Evolutionary conservation across 64 coral and sea anemone genomes (phyloP).

Genomic region (Hydrozoanthus tunicans): DNA sequence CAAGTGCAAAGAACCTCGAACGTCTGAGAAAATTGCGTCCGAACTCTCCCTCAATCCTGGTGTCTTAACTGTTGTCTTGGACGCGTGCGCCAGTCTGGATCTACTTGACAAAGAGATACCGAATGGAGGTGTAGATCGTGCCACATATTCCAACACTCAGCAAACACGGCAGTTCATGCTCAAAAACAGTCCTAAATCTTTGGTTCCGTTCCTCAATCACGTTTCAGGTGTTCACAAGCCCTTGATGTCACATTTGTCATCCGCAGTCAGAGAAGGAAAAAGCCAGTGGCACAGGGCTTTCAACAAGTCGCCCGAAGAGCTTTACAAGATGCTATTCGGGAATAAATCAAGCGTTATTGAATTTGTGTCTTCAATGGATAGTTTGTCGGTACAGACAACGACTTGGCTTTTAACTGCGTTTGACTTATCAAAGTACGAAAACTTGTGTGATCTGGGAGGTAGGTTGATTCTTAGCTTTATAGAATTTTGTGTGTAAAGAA

Average conservation of each 20-base stretch:
- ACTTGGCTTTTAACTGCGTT: constrained; percentile 51
- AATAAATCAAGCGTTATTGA: constrained; percentile 36
- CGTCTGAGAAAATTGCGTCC: constrained; percentile 33
- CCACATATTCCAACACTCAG: neutral
- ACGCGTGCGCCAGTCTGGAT: neutral
- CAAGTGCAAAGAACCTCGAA: constrained; percentile 10
- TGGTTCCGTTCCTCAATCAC: constrained; percentile 30
- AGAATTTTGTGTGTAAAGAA: too few relatives aligned
- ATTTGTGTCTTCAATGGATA: constrained; percentile 47
- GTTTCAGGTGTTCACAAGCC: constrained; percentile 27
- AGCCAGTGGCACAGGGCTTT: constrained; percentile 73
- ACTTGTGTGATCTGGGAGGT: constrained; percentile 79
- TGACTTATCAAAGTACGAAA: constrained; percentile 26
- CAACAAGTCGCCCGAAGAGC: constrained; percentile 30
- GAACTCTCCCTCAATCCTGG: constrained; percentile 44
- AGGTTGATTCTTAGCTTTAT: neutral
- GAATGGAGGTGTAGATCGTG: neutral
- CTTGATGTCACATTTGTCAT: constrained; percentile 39
- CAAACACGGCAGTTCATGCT: constrained; percentile 3
- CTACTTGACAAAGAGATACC: constrained; percentile 5
- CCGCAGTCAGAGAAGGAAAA: constrained; percentile 54
- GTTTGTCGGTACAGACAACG: constrained; percentile 35
- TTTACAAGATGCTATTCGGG: constrained; percentile 19
- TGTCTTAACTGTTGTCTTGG: constrained; percentile 28
- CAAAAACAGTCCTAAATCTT: constrained; percentile 31